Base-by-base conservation (phyloP, 2,888 invertebrate species). In the Mythimna albipuncta region DNA sequence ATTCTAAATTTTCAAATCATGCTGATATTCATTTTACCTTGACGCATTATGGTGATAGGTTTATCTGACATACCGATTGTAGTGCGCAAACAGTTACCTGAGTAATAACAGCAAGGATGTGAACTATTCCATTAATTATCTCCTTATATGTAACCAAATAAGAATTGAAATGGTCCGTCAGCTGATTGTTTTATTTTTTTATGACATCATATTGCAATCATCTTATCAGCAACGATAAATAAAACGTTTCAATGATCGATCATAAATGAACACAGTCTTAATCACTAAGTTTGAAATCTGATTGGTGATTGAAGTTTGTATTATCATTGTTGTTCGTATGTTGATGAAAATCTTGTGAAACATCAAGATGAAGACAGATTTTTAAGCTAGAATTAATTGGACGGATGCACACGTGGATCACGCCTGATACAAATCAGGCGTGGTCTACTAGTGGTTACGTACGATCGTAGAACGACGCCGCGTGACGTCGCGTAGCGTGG, bases 101-200 rank as follows among this genome's bases (percentile, higher is more conserved):
- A 16, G 13, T 61, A 19, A 62, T 64, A 19, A 44, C 44, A 79
- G 21, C 47, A 55, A 47, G 50, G 44, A 79, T 63, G 47, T 19
- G 2, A 65, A 74, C 21, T n/a, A 35, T 41, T 69, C 59, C 32
- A 41, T 32, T 52, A 32, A 62, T 41, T 61, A n/a, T 64, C 64
- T 77, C 75, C 64, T 74, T 77, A 79, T 69, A 63, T 75, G 64
- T 78, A 78, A 63, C 79, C n/a, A 54, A 62, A 78, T 78, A 79
- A 78, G 77, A 79, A 74, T 65, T 57, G 62, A 75, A 78, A 75
- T 79, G 62, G 64, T 62, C 54, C 77, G 75, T 68, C 79, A 64
- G 64, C 62, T 69, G 75, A 26, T 41, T 66, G 65, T 54, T 66
- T 52, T 65, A 66, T 47, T 54, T 47, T 71, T 66, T 72, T 69